Conservation (phyloP, 2,113 vertebrate genomes). For the Trogon melanurus region DNA sequence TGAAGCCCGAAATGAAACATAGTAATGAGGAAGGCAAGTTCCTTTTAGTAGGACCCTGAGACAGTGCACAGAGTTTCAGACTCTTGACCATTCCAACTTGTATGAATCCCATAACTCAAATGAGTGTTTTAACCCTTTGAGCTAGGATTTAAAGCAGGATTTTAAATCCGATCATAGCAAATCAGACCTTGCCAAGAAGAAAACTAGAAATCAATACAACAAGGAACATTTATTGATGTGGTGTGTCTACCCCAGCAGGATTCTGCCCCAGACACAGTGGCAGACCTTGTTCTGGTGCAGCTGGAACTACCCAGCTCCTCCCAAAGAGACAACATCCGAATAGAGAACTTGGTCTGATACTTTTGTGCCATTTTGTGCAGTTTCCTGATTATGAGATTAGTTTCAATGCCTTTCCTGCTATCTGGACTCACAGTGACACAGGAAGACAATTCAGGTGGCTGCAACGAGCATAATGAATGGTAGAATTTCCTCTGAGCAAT, state of each 20-base stretch:
- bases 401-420: neutral
- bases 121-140: neutral
- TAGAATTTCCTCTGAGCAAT: neutral
- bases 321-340: neutral
- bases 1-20: neutral
- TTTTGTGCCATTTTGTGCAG: neutral
- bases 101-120: neutral
- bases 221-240: neutral
- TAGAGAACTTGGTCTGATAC: neutral
- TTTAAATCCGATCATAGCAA: neutral
- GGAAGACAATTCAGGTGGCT: neutral
- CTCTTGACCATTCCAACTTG: neutral
- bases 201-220: neutral
- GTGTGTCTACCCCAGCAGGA: accelerated
- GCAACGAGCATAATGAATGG: neutral
- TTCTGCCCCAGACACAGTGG: neutral
- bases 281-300: neutral
- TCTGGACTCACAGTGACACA: neutral
- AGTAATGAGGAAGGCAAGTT: neutral
- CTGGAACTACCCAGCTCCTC: neutral
- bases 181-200: neutral
- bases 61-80: neutral
- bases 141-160: neutral
- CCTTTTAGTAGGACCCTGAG: neutral
- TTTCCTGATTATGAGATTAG: neutral